A percentile compares a stretch with the other conserved stretches of the same genome.
These are phyloP conservation scores for Caenorhabditis sp. DNA, from an alignment of 2,888 invertebrate species.

Conservation along the genomic window DNA sequence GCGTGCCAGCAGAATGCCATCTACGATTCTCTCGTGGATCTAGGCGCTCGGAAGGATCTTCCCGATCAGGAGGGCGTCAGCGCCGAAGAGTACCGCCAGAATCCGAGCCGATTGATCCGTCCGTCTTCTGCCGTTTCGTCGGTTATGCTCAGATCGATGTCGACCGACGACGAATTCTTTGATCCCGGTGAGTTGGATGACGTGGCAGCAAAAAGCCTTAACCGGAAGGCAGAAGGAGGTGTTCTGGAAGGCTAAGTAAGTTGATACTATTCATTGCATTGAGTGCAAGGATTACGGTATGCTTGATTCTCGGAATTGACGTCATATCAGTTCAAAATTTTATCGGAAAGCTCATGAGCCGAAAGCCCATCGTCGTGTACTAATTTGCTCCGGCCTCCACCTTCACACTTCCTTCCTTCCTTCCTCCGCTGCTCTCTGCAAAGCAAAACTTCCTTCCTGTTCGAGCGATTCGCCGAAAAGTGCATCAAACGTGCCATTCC, in stretches of 20 bases:
- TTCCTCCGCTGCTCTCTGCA: neutral
- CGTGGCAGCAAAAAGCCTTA: too few species aligned
- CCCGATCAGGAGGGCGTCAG: constrained; percentile 76
- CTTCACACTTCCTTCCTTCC: too few species aligned
- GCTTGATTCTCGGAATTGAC: too few species aligned
- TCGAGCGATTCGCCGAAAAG: neutral
- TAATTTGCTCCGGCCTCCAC: too few species aligned
- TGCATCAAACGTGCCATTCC: constrained; percentile 35
- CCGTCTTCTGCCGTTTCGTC: constrained; percentile 69
- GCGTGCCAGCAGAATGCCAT: constrained; percentile 77
- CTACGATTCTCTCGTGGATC: constrained; percentile 77
- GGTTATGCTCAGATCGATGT: constrained; percentile 60
- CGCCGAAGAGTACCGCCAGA: constrained; percentile 66
- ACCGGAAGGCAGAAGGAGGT: too few species aligned
- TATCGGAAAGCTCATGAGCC: too few species aligned
- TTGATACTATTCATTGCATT: too few species aligned
- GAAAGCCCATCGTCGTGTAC: too few species aligned
- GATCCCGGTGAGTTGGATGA: constrained; percentile 74
- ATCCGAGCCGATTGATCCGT: constrained; percentile 66
- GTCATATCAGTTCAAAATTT: too few species aligned
- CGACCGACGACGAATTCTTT: constrained; percentile 70
- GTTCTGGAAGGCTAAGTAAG: too few species aligned
- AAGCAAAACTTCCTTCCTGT: neutral
- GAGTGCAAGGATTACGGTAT: too few species aligned
- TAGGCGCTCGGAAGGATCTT: constrained; percentile 72